Conservation (phyloP, 1,140 invertebrate species). For the Ceratitis capitata region DNA sequence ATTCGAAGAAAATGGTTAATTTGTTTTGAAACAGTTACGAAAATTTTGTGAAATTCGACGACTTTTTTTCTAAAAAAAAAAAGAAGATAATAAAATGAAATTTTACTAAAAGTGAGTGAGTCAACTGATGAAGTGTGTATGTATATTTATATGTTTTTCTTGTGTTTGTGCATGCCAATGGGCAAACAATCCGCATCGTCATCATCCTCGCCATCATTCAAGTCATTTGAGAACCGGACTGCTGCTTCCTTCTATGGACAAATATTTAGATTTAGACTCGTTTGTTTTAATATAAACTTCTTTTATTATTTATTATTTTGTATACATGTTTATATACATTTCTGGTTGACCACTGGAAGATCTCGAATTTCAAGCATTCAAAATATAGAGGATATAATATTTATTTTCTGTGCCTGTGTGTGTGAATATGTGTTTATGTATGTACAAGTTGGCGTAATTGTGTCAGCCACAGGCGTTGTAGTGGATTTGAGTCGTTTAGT, state of each 20-base stretch:
- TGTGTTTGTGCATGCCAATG: neutral
- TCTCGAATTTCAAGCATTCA: conserved; percentile 2
- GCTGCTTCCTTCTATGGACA: conserved; percentile 23
- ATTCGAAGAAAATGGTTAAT: neutral
- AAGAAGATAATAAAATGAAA: neutral
- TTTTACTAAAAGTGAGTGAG: neutral
- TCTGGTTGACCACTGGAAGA: neutral
- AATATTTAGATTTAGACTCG: conserved; percentile 4
- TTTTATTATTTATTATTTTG: neutral
- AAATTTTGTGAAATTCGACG: conserved; percentile 33
- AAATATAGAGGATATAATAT: neutral
- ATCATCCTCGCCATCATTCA: neutral
- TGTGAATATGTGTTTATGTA: neutral
- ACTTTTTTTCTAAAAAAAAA: neutral
- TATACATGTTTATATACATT: neutral
- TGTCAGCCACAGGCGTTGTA: conserved; percentile 29
- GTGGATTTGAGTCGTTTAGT: neutral
- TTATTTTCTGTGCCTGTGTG: neutral
- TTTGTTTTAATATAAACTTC: neutral
- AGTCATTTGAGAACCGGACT: conserved; percentile 13
- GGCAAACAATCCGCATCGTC: neutral
- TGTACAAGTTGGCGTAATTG: conserved; percentile 15
- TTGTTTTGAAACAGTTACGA: conserved; percentile 9
- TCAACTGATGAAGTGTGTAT: neutral
- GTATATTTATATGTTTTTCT: neutral